Evolutionary conservation across 2,888 invertebrate species (phyloP).

Genomic region (Operophtera brumata): DNA sequence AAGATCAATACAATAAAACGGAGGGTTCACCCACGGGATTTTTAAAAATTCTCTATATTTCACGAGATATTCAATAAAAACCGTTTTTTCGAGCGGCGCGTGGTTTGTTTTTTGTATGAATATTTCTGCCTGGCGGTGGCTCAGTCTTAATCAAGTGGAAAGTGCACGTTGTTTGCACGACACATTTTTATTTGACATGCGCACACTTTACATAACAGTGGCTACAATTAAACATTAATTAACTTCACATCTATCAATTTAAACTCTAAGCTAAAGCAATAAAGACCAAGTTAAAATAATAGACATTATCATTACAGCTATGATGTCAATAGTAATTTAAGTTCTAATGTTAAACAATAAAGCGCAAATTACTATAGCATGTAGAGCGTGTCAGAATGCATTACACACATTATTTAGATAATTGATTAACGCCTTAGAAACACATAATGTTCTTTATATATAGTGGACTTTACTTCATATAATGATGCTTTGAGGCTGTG

Average conservation of each 20-base stretch:
- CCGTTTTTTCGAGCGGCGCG: too few species aligned
- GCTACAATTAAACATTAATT: conserved; percentile 6
- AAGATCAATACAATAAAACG: too few species aligned
- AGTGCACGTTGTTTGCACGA: conserved; percentile 8
- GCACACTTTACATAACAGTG: conserved; percentile 12
- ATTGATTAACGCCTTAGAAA: conserved; percentile 25
- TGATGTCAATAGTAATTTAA: background rate
- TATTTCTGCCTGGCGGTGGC: too few species aligned
- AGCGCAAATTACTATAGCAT: conserved; percentile 9
- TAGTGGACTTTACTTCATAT: background rate
- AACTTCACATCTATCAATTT: background rate
- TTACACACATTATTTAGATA: conserved; percentile 16
- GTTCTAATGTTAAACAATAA: conserved; percentile 7
- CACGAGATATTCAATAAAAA: too few species aligned
- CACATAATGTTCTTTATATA: conserved; percentile 17
- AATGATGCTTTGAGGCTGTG: conserved; percentile 13
- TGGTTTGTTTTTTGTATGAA: too few species aligned
- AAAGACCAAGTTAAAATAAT: conserved; percentile 13
- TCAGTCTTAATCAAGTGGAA: conserved; percentile 25
- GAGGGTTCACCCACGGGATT: too few species aligned
- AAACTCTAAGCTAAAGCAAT: conserved; percentile 7
- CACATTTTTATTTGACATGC: conserved; percentile 17
- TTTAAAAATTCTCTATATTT: too few species aligned
- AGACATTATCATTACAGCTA: background rate
- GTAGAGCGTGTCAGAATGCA: conserved; percentile 9